These are phyloP conservation scores for Tetrax tetrax DNA, from an alignment of 2,113 vertebrate genomes.

Conservation along the genomic window DNA sequence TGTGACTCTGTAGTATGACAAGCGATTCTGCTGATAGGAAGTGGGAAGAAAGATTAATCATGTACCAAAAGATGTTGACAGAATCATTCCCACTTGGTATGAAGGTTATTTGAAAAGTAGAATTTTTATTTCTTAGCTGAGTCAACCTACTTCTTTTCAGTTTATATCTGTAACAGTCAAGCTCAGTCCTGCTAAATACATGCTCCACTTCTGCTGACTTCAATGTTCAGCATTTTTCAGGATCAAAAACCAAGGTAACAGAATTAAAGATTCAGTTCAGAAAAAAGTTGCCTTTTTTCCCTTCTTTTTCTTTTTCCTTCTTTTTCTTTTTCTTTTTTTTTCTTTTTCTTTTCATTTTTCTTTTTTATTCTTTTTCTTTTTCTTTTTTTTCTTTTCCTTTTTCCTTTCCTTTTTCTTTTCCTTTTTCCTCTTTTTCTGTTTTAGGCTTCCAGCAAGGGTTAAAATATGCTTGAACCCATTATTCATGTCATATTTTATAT, in stretches of 20 bases:
- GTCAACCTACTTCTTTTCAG: neutral
- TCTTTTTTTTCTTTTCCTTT: no score
- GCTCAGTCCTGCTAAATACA: neutral
- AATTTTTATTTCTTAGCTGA: conserved; percentile 9
- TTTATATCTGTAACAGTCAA: neutral
- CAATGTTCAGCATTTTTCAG: neutral
- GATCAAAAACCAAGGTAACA: neutral
- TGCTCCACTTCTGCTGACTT: neutral
- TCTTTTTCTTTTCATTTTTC: no score
- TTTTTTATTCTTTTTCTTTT: no score
- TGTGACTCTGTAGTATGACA: neutral
- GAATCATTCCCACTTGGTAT: conserved; percentile 4
- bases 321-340: neutral
- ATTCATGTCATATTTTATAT: neutral
- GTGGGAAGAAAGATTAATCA: conserved; percentile 21
- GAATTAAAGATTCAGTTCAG: neutral
- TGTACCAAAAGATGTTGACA: conserved; percentile 34
- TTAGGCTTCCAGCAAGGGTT: neutral
- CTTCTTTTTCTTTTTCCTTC: no score
- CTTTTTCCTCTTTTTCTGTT: neutral
- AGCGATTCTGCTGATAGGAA: neutral
- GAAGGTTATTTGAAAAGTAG: conserved; percentile 34
- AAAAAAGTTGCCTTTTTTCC: fast-evolving
- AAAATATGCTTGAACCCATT: neutral
- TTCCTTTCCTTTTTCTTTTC: fast-evolving